Conservation (phyloP, 2,113 vertebrate species). For the Dipodomys stephensi region DNA sequence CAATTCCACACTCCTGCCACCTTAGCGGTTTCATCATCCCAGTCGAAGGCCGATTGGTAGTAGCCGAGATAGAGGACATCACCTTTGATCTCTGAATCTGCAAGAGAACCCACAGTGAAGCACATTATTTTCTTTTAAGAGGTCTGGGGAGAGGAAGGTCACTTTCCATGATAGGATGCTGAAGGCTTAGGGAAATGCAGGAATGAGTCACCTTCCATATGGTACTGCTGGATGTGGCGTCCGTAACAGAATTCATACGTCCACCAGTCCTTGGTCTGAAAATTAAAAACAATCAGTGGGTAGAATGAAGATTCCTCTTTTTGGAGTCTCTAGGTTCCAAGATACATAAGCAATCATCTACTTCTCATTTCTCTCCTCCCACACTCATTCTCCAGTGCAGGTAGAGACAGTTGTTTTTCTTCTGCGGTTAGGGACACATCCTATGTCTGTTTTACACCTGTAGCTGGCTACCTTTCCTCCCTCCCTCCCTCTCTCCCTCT, state of each 20-base stretch:
- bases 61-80: slow-evolving; percentile 94
- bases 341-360: background rate
- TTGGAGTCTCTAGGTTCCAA: background rate
- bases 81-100: slow-evolving; percentile 96
- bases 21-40: slow-evolving; percentile 95
- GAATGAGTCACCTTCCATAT: slow-evolving; percentile 90
- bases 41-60: slow-evolving; percentile 95
- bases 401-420: background rate
- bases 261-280: slow-evolving; percentile 98
- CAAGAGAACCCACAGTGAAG: background rate
- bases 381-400: background rate
- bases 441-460: background rate
- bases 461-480: no score
- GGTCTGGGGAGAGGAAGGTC: background rate
- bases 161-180: background rate
- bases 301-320: background rate
- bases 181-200: slow-evolving; percentile 50
- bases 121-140: slow-evolving; percentile 11
- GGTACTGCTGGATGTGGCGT: slow-evolving; percentile 95
- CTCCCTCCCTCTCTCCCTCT: no score
- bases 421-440: background rate
- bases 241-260: slow-evolving; percentile 97
- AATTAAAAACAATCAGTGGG: slow-evolving; percentile 45
- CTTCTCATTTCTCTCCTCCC: background rate
- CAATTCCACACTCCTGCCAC: slow-evolving; percentile 79